phyloP scores from a whole-genome alignment of 2,113 vertebrate species.

The Chroicocephalus ridibundus region DNA sequence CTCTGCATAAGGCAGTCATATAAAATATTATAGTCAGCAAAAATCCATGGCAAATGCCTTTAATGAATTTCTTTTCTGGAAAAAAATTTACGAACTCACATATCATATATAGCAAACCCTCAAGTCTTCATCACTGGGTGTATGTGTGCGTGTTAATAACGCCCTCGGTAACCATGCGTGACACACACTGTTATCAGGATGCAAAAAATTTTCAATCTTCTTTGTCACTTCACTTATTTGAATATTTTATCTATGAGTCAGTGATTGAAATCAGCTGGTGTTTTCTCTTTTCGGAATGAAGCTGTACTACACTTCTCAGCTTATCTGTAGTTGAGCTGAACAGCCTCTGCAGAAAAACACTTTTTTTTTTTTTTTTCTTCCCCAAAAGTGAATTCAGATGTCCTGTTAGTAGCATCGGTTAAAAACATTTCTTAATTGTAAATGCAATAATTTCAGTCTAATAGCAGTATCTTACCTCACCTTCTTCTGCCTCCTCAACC shows the following conservation, averaged over 20 bases:
- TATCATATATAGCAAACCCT: neutral
- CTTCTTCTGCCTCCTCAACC: neutral
- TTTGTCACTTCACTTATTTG: conserved; percentile 41
- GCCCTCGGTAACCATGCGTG: neutral
- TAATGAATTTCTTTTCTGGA: neutral
- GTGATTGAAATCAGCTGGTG: conserved; percentile 25
- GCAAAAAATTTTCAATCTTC: neutral
- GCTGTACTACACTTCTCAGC: neutral
- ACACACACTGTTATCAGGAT: neutral
- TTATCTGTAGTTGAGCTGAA: neutral
- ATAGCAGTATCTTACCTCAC: neutral
- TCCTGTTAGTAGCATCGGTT: neutral
- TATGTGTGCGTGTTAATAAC: neutral
- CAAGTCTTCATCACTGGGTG: neutral
- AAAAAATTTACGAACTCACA: neutral
- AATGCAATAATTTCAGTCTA: neutral
- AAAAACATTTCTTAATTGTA: neutral
- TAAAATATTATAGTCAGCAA: neutral
- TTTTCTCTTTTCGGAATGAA: neutral
- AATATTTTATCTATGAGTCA: conserved; percentile 4
- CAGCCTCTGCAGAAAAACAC: neutral
- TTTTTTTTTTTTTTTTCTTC: neutral
- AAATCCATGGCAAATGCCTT: neutral
- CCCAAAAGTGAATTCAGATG: neutral
- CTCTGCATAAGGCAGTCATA: neutral